These are phyloP conservation scores for Hylaea fasciaria DNA, from an alignment of 2,888 invertebrate genomes.

Conservation along the genomic window DNA sequence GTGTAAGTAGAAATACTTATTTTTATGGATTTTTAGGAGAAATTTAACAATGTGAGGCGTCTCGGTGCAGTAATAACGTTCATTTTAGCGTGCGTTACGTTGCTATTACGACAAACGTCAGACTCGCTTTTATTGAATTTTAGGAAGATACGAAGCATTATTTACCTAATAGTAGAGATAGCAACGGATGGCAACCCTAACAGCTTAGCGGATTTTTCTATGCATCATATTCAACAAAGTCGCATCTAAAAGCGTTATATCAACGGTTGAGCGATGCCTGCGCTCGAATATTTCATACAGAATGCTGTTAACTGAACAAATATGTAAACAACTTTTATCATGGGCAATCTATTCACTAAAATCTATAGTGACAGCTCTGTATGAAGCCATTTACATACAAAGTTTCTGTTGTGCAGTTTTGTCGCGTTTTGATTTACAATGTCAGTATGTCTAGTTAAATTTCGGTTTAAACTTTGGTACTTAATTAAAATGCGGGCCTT, in stretches of 20 bases:
- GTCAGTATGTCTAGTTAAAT: no score
- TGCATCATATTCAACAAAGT: not conserved
- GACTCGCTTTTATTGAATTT: no score
- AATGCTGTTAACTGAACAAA: not conserved
- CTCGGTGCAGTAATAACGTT: no score
- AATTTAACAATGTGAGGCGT: no score
- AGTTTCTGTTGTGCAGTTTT: not conserved
- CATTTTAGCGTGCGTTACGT: no score
- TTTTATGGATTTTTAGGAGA: no score
- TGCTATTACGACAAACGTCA: no score
- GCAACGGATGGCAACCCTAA: not conserved
- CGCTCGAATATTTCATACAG: not conserved
- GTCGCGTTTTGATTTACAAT: not conserved
- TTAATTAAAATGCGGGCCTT: no score
- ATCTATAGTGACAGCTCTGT: not conserved
- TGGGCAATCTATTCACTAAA: not conserved
- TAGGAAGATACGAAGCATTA: no score
- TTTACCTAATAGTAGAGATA: not conserved
- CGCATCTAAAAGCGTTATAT: not conserved
- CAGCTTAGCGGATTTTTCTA: not conserved
- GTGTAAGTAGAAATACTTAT: no score
- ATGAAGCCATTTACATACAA: not conserved
- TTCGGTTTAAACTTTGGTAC: no score
- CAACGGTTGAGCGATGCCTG: not conserved
- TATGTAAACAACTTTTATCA: not conserved